Conservation (phyloP, 2,113 vertebrate species). For the Drymodes brunneopygia region DNA sequence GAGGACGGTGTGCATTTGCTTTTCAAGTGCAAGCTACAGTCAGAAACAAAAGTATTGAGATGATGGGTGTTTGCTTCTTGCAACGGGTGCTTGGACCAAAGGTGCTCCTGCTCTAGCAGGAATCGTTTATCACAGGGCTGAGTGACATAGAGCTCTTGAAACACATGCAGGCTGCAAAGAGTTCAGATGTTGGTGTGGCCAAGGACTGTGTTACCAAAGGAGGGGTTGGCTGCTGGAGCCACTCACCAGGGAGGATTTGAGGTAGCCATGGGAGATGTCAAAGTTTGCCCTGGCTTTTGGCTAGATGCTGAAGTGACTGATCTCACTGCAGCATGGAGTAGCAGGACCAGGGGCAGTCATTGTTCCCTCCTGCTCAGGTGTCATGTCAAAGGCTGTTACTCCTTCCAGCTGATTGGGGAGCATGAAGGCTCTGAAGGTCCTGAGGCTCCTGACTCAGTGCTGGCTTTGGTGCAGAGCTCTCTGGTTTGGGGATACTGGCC, state of each 20-base stretch:
- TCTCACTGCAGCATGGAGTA: neutral
- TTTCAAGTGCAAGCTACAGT: neutral
- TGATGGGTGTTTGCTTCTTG: neutral
- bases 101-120: neutral
- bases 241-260: accelerated
- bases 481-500: neutral
- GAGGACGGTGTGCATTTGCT: neutral
- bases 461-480: neutral
- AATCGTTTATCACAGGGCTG: neutral
- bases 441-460: neutral
- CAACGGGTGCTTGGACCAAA: neutral
- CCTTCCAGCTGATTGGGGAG: neutral
- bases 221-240: neutral
- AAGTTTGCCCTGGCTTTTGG: neutral
- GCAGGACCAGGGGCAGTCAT: neutral
- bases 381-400: neutral
- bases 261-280: accelerated
- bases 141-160: accelerated
- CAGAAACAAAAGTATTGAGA: neutral
- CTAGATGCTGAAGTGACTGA: accelerated
- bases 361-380: neutral
- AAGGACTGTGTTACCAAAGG: neutral
- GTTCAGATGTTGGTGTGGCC: neutral
- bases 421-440: neutral
- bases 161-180: neutral